Base-by-base conservation (phyloP, 2,888 invertebrate genomes). In the Agriopis marginaria region DNA sequence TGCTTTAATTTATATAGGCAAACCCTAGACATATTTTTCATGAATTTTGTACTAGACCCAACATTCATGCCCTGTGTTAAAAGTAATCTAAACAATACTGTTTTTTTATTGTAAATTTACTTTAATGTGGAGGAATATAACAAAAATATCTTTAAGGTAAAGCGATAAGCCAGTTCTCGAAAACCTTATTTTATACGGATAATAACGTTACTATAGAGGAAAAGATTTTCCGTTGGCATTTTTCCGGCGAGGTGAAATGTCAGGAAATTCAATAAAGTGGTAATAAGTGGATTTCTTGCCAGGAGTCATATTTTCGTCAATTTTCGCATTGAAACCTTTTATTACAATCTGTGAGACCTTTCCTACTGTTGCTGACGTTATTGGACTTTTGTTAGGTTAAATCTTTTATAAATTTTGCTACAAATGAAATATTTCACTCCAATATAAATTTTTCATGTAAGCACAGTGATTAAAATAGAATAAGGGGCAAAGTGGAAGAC, bases 241-340 rank as follows among this genome's bases (percentile, higher is more conserved):
- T 84, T 84, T 77, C 73, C 70, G 70, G 78, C 71, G 75, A 85
- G 84, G 86, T 87, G 85, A 88, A 89, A 86, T 82, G 85, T 87
- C 82, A 79, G 81, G 81, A 87, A 88, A 91, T 89, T 87, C 89
- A 90, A 91, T 89, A 88, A 90, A 86, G 86, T 87, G 87, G 86
- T 88, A 88, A 88, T 90, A 90, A 90, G 86, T 86, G 81, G 83
- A 88, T 88, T 87, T 87, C 83, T 85, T 82, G 77, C 77, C 75
- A 79, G 76, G 79, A 85, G 81, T 86, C 83, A 86, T 88, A 89
- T 88, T 88, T 88, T 86, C 84, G 80, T 79, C 82, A 83, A 84
- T 84, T 83, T 79, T 72, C 70, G 78, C 77, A 79, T 79, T 82
- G 80, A 77, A 82, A 79, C 79, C 79, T 86, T 86, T 84, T 85